These are phyloP conservation scores for Protomyctophum bolini DNA, from an alignment of 2,113 vertebrate genomes.

Conservation along the genomic window DNA sequence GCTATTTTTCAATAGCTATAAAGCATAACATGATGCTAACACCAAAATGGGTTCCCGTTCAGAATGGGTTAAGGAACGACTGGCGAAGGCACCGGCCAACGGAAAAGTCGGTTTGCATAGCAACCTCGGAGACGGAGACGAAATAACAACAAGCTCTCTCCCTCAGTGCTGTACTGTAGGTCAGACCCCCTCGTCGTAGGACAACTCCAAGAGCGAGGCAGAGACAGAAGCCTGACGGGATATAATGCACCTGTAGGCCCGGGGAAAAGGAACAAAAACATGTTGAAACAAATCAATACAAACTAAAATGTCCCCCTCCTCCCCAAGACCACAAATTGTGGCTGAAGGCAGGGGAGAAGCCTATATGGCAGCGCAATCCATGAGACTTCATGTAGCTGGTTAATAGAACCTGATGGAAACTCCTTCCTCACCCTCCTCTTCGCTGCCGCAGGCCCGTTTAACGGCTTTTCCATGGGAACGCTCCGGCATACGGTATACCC, in stretches of 20 bases:
- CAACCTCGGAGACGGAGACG: slow-evolving; percentile 57
- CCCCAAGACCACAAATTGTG: slow-evolving; percentile 14
- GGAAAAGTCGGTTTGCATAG: slow-evolving; percentile 72
- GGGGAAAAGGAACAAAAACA: slow-evolving; percentile 1
- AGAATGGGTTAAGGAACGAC: slow-evolving; percentile 53
- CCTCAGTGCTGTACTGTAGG: slow-evolving; percentile 8
- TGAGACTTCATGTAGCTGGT: slow-evolving; percentile 35
- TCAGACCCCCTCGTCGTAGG: slow-evolving; percentile 20
- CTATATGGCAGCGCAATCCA: slow-evolving; percentile 32
- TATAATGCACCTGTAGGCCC: slow-evolving; percentile 28
- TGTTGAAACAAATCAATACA: slow-evolving; percentile 1
- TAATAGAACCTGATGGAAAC: slow-evolving; percentile 70
- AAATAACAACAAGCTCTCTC: slow-evolving; percentile 56
- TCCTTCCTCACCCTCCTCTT: slow-evolving; percentile 62
- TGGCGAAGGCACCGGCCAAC: slow-evolving; percentile 55
- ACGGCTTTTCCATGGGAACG: slow-evolving; percentile 75
- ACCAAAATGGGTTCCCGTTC: too few species aligned
- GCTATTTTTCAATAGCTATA: too few species aligned
- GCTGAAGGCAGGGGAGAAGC: slow-evolving; percentile 5
- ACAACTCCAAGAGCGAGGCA: slow-evolving; percentile 21
- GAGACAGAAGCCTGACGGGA: slow-evolving; percentile 17
- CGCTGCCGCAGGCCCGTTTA: slow-evolving; percentile 59
- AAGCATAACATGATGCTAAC: too few species aligned
- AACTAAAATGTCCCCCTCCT: background rate
- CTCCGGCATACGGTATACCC: slow-evolving; percentile 47